phyloP scores from a whole-genome alignment of 2,888 invertebrate species.

The Rhingia rostrata region DNA sequence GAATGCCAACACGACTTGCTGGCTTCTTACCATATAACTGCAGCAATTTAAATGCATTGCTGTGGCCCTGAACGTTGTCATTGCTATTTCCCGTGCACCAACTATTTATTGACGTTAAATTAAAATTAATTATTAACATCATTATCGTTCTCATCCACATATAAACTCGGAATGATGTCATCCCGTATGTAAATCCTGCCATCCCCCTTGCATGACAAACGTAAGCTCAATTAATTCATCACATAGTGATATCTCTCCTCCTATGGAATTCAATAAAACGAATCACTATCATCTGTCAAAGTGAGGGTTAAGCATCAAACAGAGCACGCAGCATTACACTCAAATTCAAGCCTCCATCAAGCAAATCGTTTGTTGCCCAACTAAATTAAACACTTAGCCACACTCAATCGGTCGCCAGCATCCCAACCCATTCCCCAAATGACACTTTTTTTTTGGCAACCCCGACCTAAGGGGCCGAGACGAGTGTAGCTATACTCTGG shows the following conservation, averaged over 20 bases:
- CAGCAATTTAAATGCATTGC: background rate
- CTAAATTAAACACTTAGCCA: conserved; percentile 6
- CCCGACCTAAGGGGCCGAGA: conserved; percentile 4
- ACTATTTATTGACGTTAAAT: conserved; percentile 1
- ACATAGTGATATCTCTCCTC: conserved; percentile 11
- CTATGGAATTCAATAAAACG: conserved; percentile 44
- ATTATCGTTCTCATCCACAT: background rate
- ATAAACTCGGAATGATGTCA: conserved; percentile 9
- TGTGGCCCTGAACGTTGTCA: background rate
- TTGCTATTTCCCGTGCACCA: background rate
- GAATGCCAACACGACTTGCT: too few relatives aligned
- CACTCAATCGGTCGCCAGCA: conserved; percentile 7
- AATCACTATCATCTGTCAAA: conserved; percentile 41
- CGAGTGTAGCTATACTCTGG: background rate
- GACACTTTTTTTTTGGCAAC: conserved; percentile 12
- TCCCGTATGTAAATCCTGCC: background rate
- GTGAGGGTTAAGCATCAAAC: conserved; percentile 24
- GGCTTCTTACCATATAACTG: too few relatives aligned
- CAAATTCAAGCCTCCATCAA: background rate
- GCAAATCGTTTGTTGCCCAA: background rate
- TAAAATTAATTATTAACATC: conserved; percentile 34
- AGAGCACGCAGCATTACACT: conserved; percentile 2
- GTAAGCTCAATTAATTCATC: conserved; percentile 33
- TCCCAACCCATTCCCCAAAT: background rate
- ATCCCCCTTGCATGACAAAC: conserved; percentile 5